Conservation (phyloP, 2,888 invertebrate genomes). For the Dilophus febrilis region DNA sequence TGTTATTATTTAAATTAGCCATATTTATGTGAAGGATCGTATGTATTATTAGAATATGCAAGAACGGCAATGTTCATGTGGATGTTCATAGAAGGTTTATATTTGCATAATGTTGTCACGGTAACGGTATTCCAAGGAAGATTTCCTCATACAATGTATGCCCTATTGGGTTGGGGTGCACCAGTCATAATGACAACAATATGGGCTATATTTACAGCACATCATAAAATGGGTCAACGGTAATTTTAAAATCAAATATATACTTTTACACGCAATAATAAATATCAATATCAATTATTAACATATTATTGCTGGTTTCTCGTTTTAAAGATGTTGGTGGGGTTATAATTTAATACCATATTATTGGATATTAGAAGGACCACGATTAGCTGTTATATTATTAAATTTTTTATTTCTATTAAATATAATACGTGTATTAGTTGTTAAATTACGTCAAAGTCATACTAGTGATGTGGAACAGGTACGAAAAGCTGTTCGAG, state of each 20-base stretch:
- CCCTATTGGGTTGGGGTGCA: constrained; percentile 55
- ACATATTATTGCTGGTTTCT: background rate
- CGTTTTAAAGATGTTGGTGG: constrained; percentile 44
- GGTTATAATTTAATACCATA: constrained; percentile 63
- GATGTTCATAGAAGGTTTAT: constrained; percentile 93
- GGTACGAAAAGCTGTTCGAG: constrained; percentile 63
- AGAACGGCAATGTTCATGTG: constrained; percentile 86
- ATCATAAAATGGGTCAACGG: constrained; percentile 32
- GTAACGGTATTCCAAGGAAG: constrained; percentile 49
- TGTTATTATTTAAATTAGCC: constrained; percentile 37
- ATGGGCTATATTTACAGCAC: constrained; percentile 49
- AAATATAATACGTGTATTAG: constrained; percentile 62
- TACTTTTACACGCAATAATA: constrained; percentile 8
- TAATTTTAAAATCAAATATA: constrained; percentile 5
- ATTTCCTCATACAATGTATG: constrained; percentile 38
- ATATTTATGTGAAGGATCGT: constrained; percentile 59
- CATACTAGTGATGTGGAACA: constrained; percentile 58
- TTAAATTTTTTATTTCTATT: constrained; percentile 66
- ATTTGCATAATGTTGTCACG: constrained; percentile 71
- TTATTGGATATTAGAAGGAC: constrained; percentile 86
- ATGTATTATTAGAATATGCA: constrained; percentile 71
- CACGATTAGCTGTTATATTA: constrained; percentile 58
- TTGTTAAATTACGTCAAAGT: constrained; percentile 55
- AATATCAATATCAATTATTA: constrained; percentile 2
- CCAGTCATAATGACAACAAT: constrained; percentile 47